Base-by-base conservation (phyloP, 2,888 invertebrate genomes). In the Drosophila colorata region DNA sequence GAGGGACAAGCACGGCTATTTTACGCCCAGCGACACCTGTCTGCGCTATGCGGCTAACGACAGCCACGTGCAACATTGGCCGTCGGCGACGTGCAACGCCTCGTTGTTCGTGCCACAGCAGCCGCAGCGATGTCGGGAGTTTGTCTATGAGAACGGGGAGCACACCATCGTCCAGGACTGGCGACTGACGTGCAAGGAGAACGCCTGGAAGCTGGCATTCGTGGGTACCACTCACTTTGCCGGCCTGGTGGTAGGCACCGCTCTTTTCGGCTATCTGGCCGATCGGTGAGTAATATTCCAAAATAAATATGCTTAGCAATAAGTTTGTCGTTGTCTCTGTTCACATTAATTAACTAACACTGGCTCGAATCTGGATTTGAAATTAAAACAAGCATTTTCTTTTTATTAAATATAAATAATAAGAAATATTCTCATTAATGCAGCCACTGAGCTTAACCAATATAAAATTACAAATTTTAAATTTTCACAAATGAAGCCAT, bases 221-320 rank as follows among this genome's bases (percentile, higher is more conserved):
- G 93, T 95, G 13, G 95, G 95, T 13, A 94, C 94, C 0, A 91
- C 93, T 52, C 95, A 95, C 90, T 95, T 95, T 90, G 93, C 94
- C 11, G 95, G 95, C 1, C 93, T 95, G 44, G 93, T 95, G 35
- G 91, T 94, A 46, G 95, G 95, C 25, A 94, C 95, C 7, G 93
- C 94, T 7, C 44, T 93, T 1, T 94, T 94, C 68, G 95, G 95
- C 16, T 92, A 94, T 73, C 88, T 95, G 18, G 94, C 95, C 3
- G 95, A 95, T 90, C 93, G 93, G 94, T 94, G 90, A 90, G 73
- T 53, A 28, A 57, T 20, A 8, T 4, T 11, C 9, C 9, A 28
- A 5, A 4, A 8, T n/a, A 8, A 35, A n/a, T 14, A 16, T 14
- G 14, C 14, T 2, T 13, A 7, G 2, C n/a, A 13, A 41, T 18